A percentile compares a stretch with the other conserved stretches of the same genome.
These are phyloP conservation scores for Epinotia demarniana DNA, from an alignment of 2,888 invertebrate genomes.

Conservation along the genomic window DNA sequence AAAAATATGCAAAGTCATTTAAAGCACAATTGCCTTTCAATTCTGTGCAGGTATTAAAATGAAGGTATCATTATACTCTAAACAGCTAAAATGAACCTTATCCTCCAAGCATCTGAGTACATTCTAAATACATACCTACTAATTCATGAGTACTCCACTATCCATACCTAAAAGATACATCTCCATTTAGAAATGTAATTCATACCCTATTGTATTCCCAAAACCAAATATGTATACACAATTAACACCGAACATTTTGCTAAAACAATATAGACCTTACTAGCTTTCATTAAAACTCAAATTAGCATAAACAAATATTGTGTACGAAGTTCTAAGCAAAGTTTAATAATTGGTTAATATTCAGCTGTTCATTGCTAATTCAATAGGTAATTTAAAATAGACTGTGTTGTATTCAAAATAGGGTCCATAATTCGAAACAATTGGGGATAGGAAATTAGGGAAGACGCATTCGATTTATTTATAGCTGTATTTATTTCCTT, in stretches of 20 bases:
- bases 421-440: neutral
- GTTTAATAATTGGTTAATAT: constrained; percentile 8
- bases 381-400: neutral
- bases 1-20: constrained; percentile 4
- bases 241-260: neutral
- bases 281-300: neutral
- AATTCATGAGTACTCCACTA: no score
- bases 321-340: neutral
- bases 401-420: neutral
- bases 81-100: no score
- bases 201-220: constrained; percentile 5
- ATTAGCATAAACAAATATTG: neutral
- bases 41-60: neutral
- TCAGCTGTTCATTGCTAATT: neutral
- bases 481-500: neutral
- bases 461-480: neutral
- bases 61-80: neutral
- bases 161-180: no score
- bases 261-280: neutral
- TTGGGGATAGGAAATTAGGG: neutral
- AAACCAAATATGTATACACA: neutral
- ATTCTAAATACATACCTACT: no score
- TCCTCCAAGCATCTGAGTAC: no score
- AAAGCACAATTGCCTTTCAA: neutral
- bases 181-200: constrained; percentile 1